phyloP scores from a whole-genome alignment of 64 coral and sea anemone genomes.

The Acropora yongei region DNA sequence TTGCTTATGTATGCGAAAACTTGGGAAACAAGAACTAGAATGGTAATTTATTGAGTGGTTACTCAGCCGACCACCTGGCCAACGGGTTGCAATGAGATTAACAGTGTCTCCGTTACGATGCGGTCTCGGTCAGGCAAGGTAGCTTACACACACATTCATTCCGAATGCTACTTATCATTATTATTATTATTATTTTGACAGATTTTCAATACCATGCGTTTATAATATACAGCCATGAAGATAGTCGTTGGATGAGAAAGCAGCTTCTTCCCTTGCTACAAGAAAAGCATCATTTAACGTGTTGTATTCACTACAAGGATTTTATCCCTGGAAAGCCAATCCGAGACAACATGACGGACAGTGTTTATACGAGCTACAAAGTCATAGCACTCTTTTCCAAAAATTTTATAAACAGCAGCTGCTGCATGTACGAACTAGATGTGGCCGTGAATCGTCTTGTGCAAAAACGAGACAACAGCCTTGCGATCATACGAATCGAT shows the following conservation, averaged over 20 bases:
- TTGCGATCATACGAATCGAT: constrained; percentile 56
- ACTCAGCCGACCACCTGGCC: too few species aligned
- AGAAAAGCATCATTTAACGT: constrained; percentile 17
- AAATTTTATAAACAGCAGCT: constrained; percentile 54
- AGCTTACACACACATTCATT: too few species aligned
- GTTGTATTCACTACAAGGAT: constrained; percentile 65
- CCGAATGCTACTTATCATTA: too few species aligned
- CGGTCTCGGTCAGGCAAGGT: too few species aligned
- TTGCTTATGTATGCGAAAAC: too few species aligned
- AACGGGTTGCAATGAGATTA: too few species aligned
- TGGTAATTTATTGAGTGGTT: too few species aligned
- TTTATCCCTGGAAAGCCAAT: constrained; percentile 35
- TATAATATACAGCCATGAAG: constrained; percentile 39
- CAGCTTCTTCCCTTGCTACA: constrained; percentile 16
- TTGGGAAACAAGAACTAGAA: too few species aligned
- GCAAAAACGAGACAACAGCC: not conserved
- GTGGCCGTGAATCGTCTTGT: constrained; percentile 15
- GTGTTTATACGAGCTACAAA: constrained; percentile 62
- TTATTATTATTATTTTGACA: not conserved
- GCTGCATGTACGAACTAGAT: constrained; percentile 46
- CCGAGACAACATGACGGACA: constrained; percentile 44
- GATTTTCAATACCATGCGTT: constrained; percentile 40
- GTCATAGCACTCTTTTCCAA: constrained; percentile 56
- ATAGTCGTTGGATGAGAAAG: not conserved
- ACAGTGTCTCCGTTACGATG: too few species aligned